Conservation (phyloP, 2,113 vertebrate species). For the Lichenostomus cassidix region DNA sequence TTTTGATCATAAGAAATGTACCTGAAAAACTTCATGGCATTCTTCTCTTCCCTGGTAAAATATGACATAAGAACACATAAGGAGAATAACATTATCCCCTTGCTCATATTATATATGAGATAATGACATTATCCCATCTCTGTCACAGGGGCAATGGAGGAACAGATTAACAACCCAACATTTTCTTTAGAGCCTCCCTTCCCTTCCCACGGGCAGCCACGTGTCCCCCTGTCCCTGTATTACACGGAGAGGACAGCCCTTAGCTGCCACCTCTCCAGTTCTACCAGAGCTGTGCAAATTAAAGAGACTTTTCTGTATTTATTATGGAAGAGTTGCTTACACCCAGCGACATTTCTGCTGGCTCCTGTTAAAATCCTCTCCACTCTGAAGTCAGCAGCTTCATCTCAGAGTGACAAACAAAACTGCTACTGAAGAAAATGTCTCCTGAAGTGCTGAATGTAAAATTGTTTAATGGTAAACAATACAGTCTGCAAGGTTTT, state of each 20-base stretch:
- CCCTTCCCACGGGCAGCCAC: background rate
- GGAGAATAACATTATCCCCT: background rate
- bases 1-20: background rate
- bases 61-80: background rate
- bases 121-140: too few species aligned
- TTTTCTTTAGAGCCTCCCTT: background rate
- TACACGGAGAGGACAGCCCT: background rate
- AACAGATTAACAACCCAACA: background rate
- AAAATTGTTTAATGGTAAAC: background rate
- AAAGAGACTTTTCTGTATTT: conserved; percentile 13
- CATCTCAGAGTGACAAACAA: background rate
- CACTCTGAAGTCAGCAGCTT: background rate
- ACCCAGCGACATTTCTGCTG: conserved; percentile 17
- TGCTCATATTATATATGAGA: too few species aligned
- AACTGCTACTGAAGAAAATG: background rate
- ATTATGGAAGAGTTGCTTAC: background rate
- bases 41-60: background rate
- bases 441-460: background rate
- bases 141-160: background rate
- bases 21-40: background rate
- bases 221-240: background rate
- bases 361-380: conserved; percentile 20
- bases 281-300: background rate
- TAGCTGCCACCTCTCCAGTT: background rate
- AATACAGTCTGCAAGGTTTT: background rate